Evolutionary conservation across 2,888 invertebrate genomes (phyloP), one percentile per base, ranked within the genome.

Genomic region (Nephrotoma appendiculata): DNA sequence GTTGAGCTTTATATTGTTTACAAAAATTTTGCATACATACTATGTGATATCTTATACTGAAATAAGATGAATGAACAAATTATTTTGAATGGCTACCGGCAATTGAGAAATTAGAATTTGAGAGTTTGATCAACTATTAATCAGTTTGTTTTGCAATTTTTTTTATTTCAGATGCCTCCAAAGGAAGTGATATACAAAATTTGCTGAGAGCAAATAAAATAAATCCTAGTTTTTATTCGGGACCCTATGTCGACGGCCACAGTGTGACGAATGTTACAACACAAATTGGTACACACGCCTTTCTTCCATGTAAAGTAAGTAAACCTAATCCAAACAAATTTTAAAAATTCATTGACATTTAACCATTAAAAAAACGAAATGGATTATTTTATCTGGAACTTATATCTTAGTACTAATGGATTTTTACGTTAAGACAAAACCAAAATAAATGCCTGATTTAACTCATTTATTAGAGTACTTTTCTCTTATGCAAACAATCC

Each of bases 241-340:
- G 96, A 88, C 97, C 97, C 88, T 96, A 96, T 93, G 95, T 97
- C 92, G 97, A 97, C 92, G 95, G 96, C 87, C 91, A 94, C 89
- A 95, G 95, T 88, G 95, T 96, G 90, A 96, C 96, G 92, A 97
- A 97, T 93, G 95, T 97, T 92, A 97, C 97, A 89, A 96, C 97
- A 89, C 97, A 98, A 92, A 94, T 97, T 90, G 97, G 97, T 89
- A 97, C 97, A 87, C 96, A 97, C 92, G 97, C 97, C 89, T 98
- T 97, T 92, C 94, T 98, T 89, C 97, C 97, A 87, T 98, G 97
- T 94, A 96, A 96, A 93, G 95, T 95, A 90, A 92, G 90, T 89
- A 71, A 6, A 44, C 44, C 1, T 44, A 44, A 44, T 44, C 6
- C 44, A 88, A 44, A 44, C 31, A 31, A 31, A 52, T 31, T 31